Percentiles rank a stretch among this genome's conserved stretches.
These are phyloP conservation scores for Micoletzkya japonica DNA, from an alignment of 2,888 invertebrate genomes.

Conservation along the genomic window DNA sequence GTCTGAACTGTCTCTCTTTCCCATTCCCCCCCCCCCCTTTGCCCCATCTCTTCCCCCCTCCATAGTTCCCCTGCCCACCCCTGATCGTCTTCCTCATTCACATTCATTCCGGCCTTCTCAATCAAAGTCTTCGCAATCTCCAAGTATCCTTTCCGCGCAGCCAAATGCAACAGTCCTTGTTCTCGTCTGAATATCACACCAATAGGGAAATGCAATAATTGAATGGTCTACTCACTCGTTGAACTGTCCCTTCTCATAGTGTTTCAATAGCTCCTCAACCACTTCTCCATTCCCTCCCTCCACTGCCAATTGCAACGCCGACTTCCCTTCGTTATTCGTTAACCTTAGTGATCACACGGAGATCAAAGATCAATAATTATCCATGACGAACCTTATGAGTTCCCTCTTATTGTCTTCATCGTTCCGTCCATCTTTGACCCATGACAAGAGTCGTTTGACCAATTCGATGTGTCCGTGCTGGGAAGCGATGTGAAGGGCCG, in stretches of 20 bases:
- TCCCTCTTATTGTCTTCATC: background rate
- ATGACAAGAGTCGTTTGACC: background rate
- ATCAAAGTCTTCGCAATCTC: background rate
- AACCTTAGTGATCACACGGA: background rate
- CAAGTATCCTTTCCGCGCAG: slow-evolving; percentile 21
- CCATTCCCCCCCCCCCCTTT: background rate
- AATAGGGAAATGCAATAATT: too few relatives aligned
- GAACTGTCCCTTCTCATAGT: background rate
- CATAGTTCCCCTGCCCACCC: background rate
- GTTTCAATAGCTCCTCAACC: slow-evolving; percentile 1
- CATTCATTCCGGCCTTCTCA: slow-evolving; percentile 7
- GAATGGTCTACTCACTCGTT: background rate
- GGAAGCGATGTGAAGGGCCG: slow-evolving; percentile 17
- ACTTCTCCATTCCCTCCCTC: slow-evolving; percentile 42
- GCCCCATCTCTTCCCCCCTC: too few relatives aligned
- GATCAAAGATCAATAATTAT: slow-evolving; percentile 1
- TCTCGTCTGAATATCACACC: background rate
- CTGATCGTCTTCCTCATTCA: background rate
- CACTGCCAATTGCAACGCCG: slow-evolving; percentile 40
- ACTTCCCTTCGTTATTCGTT: slow-evolving; percentile 42
- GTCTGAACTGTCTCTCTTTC: background rate
- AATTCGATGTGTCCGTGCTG: slow-evolving; percentile 14
- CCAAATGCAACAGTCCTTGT: background rate
- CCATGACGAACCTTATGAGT: background rate
- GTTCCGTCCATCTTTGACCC: background rate